Evolutionary conservation across 2,888 invertebrate species (phyloP), one percentile per base, ranked within the genome.

Genomic region (Drosophila nr. medialis): DNA sequence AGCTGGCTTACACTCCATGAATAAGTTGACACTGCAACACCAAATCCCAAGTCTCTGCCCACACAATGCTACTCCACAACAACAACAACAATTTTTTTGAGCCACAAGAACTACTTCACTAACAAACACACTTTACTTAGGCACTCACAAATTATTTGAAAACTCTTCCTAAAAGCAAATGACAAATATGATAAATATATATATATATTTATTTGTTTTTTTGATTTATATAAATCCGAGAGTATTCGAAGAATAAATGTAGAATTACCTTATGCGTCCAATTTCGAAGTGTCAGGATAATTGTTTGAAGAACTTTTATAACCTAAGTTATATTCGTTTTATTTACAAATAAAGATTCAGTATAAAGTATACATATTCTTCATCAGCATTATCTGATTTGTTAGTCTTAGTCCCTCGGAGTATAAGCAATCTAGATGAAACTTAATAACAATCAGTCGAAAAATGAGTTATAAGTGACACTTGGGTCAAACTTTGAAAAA

Each of bases 1-100:
- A n/a, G 40, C 69, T 45, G 56, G 27, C 42, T 34, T 27, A 8
- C 40, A 21, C 8, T 38, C 13, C 27, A 15, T 38, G 27, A 38
- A 38, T 5, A 13, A 24, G 40, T 24, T 40, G 50, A 42, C 50
- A 24, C 13, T 36, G 27, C 38, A 32, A 11, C n/a, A 13, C 27
- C 1, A 18, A 69, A 15, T 53, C 61, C 63, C 45, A 54, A 32
- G 42, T 15, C 36, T 45, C 15, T 1, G 3, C 27, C 40, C 54
- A 38, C 36, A 21, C 13, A 18, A 42, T 42, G 18, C 10, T 40
- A 3, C 34, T 6, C 6, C 62, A n/a, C 18, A 45, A 24, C 49
- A 54, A 38, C 13, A 36, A 42, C 29, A 55, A 15, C 18, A 40
- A 29, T 21, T 2, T 15, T 21, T 29, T 40, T 4, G 7, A 40